Evolutionary conservation across 1,140 invertebrate genomes (phyloP), one percentile per base, ranked within the genome.

Genomic region (Adoxophyes honmai): DNA sequence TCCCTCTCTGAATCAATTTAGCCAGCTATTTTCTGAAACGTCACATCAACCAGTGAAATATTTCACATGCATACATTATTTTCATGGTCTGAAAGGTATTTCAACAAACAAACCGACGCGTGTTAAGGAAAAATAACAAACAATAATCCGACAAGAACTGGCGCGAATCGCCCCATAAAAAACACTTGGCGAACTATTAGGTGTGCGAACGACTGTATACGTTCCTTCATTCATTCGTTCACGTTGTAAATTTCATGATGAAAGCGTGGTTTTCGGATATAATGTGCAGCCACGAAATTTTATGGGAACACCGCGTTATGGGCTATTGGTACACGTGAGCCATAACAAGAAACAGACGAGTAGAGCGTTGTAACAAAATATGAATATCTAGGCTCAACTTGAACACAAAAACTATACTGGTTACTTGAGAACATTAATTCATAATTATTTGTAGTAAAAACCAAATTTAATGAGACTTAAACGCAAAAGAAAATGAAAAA

Each of bases 131-230:
- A 48, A 48, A 48, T 48, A 48, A 48, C 42, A 48, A 48, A 48
- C 42, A 48, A 44, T 44, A 44, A 44, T 44, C 39, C 39, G 4
- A 21, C 39, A 7, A 21, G 39, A 48, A 48, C 42, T 21, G 42
- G n/a, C 42, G 42, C 21, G 42, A 48, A 48, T 48, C n/a, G 42
- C 42, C 14, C 42, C 42, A 48, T 48, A 48, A 48, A 68, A 65
- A 68, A 63, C 59, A 66, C 57, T 51, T 36, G 48, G 58, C 48
- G 59, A 64, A 39, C 42, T 48, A 48, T 48, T 48, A 37, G 60
- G 64, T 62, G 62, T 59, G 68, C 64, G 68, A 65, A 68, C 58
- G 56, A 64, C 58, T 63, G 51, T 55, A 69, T 69, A 61, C 48
- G 55, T 42, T 60, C 58, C 10, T 63, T 57, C 60, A 60, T 63